phyloP scores from a whole-genome alignment of 2,797 vertebrate species.

The Tokudaia muenninki region DNA sequence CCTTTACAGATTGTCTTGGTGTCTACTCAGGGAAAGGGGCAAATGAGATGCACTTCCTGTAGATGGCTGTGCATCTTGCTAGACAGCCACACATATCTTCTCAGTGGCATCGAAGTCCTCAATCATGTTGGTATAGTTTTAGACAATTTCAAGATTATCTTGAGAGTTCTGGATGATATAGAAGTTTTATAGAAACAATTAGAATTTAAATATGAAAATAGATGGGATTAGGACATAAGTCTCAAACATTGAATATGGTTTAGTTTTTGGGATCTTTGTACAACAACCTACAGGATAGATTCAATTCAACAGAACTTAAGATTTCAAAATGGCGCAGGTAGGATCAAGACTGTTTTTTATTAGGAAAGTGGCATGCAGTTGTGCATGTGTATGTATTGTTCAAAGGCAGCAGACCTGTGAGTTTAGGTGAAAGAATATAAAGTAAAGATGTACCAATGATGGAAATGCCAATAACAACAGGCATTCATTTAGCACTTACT shows the following conservation, averaged over 20 bases:
- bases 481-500: background rate
- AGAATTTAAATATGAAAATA: slow-evolving; percentile 36
- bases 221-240: background rate
- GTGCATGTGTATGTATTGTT: background rate
- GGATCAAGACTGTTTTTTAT: slow-evolving; percentile 20
- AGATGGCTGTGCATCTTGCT: slow-evolving; percentile 27
- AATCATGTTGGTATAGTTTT: background rate
- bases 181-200: slow-evolving; percentile 23
- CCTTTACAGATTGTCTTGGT: background rate
- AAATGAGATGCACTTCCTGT: slow-evolving; percentile 27
- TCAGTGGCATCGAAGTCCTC: background rate
- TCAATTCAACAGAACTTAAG: slow-evolving; percentile 1
- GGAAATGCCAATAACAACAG: slow-evolving; percentile 8
- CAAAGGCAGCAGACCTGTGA: background rate
- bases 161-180: slow-evolving; percentile 42
- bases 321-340: slow-evolving; percentile 7
- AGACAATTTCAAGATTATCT: slow-evolving; percentile 49
- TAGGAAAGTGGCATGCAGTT: background rate
- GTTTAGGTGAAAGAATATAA: background rate
- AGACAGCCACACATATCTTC: slow-evolving; percentile 22
- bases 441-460: slow-evolving; percentile 2
- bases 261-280: slow-evolving; percentile 8
- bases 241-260: background rate
- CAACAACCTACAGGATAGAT: slow-evolving; percentile 1
- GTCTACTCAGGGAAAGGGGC: background rate